These are phyloP conservation scores for Myotis davidii DNA, from an alignment of 2,113 vertebrate genomes.

Conservation along the genomic window DNA sequence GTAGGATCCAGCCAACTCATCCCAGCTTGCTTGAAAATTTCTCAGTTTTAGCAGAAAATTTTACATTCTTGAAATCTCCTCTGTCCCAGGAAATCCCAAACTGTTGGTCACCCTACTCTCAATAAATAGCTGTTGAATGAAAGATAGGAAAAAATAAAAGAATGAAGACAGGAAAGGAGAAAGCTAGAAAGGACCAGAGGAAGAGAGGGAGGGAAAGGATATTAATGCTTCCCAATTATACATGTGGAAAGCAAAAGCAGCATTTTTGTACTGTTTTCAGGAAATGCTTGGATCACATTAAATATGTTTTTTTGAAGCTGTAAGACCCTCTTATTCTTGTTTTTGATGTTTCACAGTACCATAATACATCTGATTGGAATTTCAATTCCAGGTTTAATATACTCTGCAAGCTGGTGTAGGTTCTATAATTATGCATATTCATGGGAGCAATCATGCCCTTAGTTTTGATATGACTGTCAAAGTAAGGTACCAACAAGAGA, in stretches of 20 bases:
- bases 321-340: background rate
- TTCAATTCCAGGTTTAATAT: slow-evolving; percentile 61
- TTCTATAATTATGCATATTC: slow-evolving; percentile 60
- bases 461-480: slow-evolving; percentile 37
- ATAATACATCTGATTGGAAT: slow-evolving; percentile 52
- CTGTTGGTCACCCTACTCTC: background rate
- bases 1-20: background rate
- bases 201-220: background rate
- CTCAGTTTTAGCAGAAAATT: background rate
- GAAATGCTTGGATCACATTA: slow-evolving; percentile 24
- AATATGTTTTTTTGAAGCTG: background rate
- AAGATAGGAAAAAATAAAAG: background rate
- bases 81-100: background rate
- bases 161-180: background rate
- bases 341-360: slow-evolving; percentile 36
- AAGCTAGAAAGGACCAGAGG: background rate
- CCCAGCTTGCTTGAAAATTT: background rate
- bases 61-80: background rate
- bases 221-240: background rate
- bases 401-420: slow-evolving; percentile 14
- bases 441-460: slow-evolving; percentile 21
- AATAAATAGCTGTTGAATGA: background rate
- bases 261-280: background rate
- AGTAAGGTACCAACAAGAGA: slow-evolving; percentile 38
- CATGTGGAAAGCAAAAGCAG: slow-evolving; percentile 6